Evolutionary conservation across 1,140 invertebrate species (phyloP).

Genomic region (Drosophila tristis): DNA sequence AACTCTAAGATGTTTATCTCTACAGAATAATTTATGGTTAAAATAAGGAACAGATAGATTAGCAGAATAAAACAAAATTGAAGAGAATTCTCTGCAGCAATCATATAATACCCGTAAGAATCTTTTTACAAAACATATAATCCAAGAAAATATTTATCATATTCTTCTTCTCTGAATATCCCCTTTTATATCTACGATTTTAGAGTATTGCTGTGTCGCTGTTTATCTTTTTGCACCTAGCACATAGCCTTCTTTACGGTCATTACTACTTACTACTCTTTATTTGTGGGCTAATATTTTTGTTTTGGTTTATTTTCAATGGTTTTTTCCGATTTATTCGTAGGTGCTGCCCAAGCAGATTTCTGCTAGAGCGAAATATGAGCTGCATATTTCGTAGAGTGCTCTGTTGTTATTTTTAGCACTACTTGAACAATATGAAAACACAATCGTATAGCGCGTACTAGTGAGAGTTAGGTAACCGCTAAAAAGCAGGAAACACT

Average conservation of each 20-base stretch:
- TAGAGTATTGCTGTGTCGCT: conserved; percentile 33
- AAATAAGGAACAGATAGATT: no score
- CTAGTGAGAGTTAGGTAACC: conserved; percentile 51
- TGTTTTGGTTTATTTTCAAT: conserved; percentile 47
- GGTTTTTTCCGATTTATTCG: conserved; percentile 8
- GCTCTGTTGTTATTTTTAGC: conserved; percentile 51
- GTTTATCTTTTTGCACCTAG: conserved; percentile 1
- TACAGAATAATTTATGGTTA: no score
- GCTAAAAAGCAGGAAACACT: conserved; percentile 22
- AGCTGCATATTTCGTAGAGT: conserved; percentile 53
- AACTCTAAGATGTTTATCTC: no score
- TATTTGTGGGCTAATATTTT: conserved; percentile 47
- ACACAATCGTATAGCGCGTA: conserved; percentile 53
- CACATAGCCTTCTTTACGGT: conserved; percentile 29
- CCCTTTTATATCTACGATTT: background rate
- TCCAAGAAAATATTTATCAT: no score
- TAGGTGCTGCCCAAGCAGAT: conserved; percentile 41
- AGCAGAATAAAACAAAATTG: no score
- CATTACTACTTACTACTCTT: conserved; percentile 43
- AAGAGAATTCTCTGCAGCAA: no score
- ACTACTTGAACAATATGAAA: conserved; percentile 48
- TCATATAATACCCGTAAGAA: no score
- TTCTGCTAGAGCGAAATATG: conserved; percentile 53
- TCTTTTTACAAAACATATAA: no score
- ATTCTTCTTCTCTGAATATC: no score